These are phyloP conservation scores for Catharus bicknelli DNA, from an alignment of 2,113 vertebrate genomes.

Conservation along the genomic window DNA sequence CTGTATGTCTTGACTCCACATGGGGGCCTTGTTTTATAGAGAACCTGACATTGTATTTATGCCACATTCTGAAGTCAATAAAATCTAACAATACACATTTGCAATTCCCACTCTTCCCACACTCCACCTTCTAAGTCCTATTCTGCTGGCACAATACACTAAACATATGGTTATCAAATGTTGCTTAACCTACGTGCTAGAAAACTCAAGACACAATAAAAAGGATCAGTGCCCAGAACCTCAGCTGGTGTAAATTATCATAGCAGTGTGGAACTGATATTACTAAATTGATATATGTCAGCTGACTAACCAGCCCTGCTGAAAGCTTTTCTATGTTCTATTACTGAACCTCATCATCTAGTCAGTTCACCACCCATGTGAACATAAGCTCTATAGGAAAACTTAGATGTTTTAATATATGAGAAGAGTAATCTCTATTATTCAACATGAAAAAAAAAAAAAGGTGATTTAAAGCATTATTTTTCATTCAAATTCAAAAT, in stretches of 20 bases:
- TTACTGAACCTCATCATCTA: conserved; percentile 2
- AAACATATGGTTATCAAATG: conserved; percentile 61
- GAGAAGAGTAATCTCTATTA: background rate
- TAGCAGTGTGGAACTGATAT: background rate
- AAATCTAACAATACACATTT: background rate
- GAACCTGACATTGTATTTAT: background rate
- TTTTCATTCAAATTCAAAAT: background rate
- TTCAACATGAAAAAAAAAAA: background rate
- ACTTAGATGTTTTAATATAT: background rate
- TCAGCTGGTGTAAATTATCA: conserved; percentile 58
- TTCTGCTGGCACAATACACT: conserved; percentile 31
- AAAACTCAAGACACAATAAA: conserved; percentile 51
- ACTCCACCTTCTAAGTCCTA: conserved; percentile 20
- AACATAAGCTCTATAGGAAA: background rate
- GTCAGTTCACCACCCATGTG: background rate
- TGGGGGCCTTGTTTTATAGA: conserved; percentile 3
- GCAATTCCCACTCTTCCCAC: conserved; percentile 30
- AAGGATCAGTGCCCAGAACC: conserved; percentile 49
- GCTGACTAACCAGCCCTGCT: conserved; percentile 1
- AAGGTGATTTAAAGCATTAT: background rate
- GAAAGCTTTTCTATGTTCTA: conserved; percentile 4
- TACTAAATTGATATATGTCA: background rate
- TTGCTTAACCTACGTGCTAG: conserved; percentile 32
- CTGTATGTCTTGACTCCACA: background rate
- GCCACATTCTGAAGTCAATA: conserved; percentile 35